Percentiles rank a stretch among this genome's conserved stretches.
phyloP scores from a whole-genome alignment of 2,888 invertebrate genomes.

The Himalopsyche japonica region DNA sequence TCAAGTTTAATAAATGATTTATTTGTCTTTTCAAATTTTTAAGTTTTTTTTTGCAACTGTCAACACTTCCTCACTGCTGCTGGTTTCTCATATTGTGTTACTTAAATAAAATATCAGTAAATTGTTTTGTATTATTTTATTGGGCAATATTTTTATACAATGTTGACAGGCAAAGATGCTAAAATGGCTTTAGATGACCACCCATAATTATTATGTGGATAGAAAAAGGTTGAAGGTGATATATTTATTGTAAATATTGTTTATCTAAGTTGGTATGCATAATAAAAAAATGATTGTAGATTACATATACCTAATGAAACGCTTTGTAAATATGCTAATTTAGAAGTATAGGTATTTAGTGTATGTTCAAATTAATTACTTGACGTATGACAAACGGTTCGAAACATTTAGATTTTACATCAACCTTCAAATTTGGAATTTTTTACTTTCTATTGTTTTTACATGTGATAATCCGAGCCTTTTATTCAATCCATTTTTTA shows the following conservation, averaged over 20 bases:
- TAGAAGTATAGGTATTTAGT: neutral
- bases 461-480: neutral
- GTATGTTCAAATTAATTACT: neutral
- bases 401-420: neutral
- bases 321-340: constrained; percentile 21
- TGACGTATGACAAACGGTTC: neutral
- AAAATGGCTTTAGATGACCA: neutral
- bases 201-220: neutral
- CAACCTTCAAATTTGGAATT: neutral
- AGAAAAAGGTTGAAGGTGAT: neutral
- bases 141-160: neutral
- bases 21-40: too few species aligned
- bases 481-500: neutral
- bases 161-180: neutral
- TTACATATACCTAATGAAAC: constrained; percentile 6
- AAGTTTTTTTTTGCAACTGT: too few species aligned
- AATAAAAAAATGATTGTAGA: constrained; percentile 6
- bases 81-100: neutral
- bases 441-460: neutral
- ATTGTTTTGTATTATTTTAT: neutral
- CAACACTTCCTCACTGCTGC: too few species aligned
- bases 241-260: constrained; percentile 12
- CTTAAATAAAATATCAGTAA: neutral
- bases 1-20: too few species aligned
- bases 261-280: constrained; percentile 15